These are phyloP conservation scores for Lasioglossum malachurum DNA, from an alignment of 2,888 invertebrate genomes.

Conservation along the genomic window DNA sequence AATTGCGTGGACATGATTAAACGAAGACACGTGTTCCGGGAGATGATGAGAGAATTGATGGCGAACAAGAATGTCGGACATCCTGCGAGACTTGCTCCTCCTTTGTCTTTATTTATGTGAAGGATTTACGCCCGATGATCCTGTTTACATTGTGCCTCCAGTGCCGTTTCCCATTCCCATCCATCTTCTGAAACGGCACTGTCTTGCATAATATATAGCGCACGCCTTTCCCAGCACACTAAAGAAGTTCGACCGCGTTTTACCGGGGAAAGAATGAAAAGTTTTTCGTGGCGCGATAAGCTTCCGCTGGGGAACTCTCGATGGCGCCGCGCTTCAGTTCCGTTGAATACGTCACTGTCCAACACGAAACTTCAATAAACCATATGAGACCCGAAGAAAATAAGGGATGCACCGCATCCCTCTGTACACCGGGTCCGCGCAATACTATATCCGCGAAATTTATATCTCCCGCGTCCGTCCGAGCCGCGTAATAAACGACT, in stretches of 20 bases:
- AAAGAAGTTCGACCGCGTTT: constrained; percentile 51
- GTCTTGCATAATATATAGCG: constrained; percentile 42
- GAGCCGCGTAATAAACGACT: constrained; percentile 17
- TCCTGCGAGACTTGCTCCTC: not conserved
- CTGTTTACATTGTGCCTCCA: constrained; percentile 36
- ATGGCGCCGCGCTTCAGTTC: constrained; percentile 48
- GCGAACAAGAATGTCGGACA: not conserved
- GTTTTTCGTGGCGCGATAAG: constrained; percentile 49
- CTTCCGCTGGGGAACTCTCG: constrained; percentile 46
- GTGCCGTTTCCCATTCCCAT: constrained; percentile 40
- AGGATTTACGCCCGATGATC: constrained; percentile 35
- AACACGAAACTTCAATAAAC: constrained; percentile 63
- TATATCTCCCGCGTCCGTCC: not conserved
- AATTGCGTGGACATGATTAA: not conserved
- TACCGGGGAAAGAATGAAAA: constrained; percentile 46
- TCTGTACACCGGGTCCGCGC: not conserved
- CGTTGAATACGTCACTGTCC: constrained; percentile 63
- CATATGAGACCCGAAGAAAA: constrained; percentile 39
- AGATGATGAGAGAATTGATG: not conserved
- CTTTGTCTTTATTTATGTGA: constrained; percentile 8
- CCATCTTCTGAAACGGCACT: constrained; percentile 50
- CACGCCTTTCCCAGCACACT: constrained; percentile 33
- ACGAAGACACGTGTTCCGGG: not conserved
- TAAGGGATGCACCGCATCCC: constrained; percentile 8
- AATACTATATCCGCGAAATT: not conserved